Evolutionary conservation across 1,140 invertebrate genomes (phyloP), one percentile per base, ranked within the genome.

Genomic region (Drosophila orena): DNA sequence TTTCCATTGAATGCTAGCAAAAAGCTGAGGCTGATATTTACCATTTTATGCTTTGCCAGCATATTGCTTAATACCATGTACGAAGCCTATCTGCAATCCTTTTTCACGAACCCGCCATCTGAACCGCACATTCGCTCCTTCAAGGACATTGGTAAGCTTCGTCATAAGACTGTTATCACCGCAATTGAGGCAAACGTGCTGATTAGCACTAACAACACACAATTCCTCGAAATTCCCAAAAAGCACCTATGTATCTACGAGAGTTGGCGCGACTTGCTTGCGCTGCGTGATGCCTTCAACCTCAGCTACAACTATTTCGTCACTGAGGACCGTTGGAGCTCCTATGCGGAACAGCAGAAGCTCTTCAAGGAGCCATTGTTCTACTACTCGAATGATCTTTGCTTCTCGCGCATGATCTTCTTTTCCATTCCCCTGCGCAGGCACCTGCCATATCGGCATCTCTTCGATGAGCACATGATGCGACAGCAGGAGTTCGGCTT

Each of bases 11-110:
- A 66, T 5, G 44, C 64, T 0, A 62, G 49, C n/a, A 66, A 54
- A 1, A 37, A 78, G 0, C 15, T 85, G 17, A 90, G 77, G 17
- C 17, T 69, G 1, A 54, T 90, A 2, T 69, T 64, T 2, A 40
- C 56, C 10, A 65, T 90, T 4, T 12, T 90, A 0, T 81, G 65
- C 53, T 69, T 79, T 4, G 60, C 70, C 7, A 77, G 88, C 44
- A 37, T 90, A 2, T 50, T 86, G 59, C 52, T 70, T 2, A 78
- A 62, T 27, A 90, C 79, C 38, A 83, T 90, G 66, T 90, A 90
- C 35, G 46, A 73, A 8, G 54, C 79, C 10, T 86, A 86, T 7
- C 24, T 90, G 37, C 37, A 75, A 5, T 49, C 76, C 6, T 75
- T 59, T 22, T 65, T 86, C 34, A 90, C 77, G 0, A 52, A 64